A percentile compares a stretch with the other conserved stretches of the same genome.
Evolutionary conservation across 1,140 invertebrate species (phyloP).

Genomic region (Ylistrum balloti): DNA sequence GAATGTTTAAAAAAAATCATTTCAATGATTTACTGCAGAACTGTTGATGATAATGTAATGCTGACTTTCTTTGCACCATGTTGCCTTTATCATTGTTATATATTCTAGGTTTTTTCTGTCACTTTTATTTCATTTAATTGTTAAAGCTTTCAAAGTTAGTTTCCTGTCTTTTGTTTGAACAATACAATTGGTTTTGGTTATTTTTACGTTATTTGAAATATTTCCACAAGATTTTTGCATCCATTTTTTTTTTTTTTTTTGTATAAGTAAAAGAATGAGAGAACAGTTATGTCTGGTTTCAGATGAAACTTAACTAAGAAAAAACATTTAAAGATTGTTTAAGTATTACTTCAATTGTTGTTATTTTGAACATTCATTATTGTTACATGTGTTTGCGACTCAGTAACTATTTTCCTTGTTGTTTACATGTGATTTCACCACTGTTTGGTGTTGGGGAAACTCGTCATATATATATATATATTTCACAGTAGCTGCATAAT

Average conservation of each 20-base stretch:
- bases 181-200: background rate
- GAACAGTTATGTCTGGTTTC: too few species aligned
- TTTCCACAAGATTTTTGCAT: background rate
- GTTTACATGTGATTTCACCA: background rate
- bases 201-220: background rate
- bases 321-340: background rate
- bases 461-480: background rate
- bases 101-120: too few species aligned
- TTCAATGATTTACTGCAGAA: background rate
- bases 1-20: background rate
- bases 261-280: too few species aligned
- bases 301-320: too few species aligned
- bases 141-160: background rate
- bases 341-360: background rate
- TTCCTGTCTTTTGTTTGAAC: background rate
- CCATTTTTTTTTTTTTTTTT: background rate
- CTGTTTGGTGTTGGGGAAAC: background rate
- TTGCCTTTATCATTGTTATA: conserved; percentile 8
- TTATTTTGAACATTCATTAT: background rate
- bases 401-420: conserved; percentile 1
- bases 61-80: background rate
- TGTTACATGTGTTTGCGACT: conserved; percentile 27
- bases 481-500: background rate
- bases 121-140: background rate
- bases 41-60: background rate